Percentiles rank a stretch among this genome's conserved stretches.
Conservation (phyloP, 35 echinoderm and acorn worm species). For the Amphiura filiformis region DNA sequence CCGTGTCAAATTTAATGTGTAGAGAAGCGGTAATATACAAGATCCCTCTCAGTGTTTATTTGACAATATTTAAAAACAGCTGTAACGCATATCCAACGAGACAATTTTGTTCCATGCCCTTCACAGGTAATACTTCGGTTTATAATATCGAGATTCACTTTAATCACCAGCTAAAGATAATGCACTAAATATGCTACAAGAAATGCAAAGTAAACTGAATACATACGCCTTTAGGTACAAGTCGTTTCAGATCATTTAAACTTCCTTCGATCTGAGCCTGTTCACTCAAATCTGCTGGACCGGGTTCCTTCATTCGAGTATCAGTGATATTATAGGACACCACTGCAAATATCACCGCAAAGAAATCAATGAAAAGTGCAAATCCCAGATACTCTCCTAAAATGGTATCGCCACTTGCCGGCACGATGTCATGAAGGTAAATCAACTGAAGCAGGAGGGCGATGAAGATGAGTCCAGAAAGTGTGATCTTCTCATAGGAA, state of each 20-base stretch:
- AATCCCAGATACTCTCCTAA: neutral
- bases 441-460: neutral
- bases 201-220: neutral
- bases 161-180: neutral
- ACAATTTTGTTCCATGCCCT: no score
- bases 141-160: neutral
- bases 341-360: neutral
- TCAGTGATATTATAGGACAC: neutral
- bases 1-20: no score
- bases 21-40: no score
- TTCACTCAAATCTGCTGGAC: neutral
- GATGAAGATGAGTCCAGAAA: neutral
- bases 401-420: neutral
- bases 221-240: neutral
- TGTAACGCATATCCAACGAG: no score
- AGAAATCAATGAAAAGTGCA: neutral
- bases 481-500: conserved; percentile 6
- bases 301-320: neutral
- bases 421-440: neutral
- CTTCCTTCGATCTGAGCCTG: neutral
- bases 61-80: no score
- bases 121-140: no score
- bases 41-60: no score
- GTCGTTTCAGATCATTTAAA: neutral
- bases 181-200: neutral